Evolutionary conservation across 2,888 invertebrate species (phyloP), one percentile per base, ranked within the genome.

Genomic region (Gastrophysa polygoni): DNA sequence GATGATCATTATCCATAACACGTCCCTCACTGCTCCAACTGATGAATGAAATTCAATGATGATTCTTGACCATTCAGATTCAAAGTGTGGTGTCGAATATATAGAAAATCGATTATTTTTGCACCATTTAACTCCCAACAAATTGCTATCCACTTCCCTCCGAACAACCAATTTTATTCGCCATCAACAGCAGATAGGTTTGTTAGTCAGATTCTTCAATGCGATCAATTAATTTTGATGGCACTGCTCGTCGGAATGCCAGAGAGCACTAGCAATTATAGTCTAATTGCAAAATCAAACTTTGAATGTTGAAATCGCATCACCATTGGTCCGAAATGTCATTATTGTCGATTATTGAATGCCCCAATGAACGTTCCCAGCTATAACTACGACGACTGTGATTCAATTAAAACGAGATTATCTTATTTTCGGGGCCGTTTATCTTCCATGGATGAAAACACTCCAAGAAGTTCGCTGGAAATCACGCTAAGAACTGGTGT

Each of bases 281-380:
- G 66, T 66, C 71, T 73, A 75, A 76, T 76, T 73, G 73, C 72
- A 70, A 75, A 77, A 75, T 76, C 74, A 74, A 76, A 75, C 73
- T 75, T 74, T 70, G 69, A 68, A 71, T 70, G 73, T 75, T 74
- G 72, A 74, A 75, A 74, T 74, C 71, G 17, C 24, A n/a, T n/a
- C n/a, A 43, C 70, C 70, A 71, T 72, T 73, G 73, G 69, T 65
- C 67, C 67, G 71, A 72, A 75, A 73, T 67, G 74, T 74, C 73
- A 74, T 75, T 73, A 75, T 71, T 71, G 71, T 70, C 73, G 72
- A 68, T 72, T 73, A 73, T 73, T 73, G 72, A 71, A 69, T 67
- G 64, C 61, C 68, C 67, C 69, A 72, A 73, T 71, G 70, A 71
- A 71, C 68, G 69, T 67, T 68, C 63, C 67, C 66, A 71, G 70